phyloP scores from a whole-genome alignment of 2,888 invertebrate species.

The Marasmarcha lunaedactyla region DNA sequence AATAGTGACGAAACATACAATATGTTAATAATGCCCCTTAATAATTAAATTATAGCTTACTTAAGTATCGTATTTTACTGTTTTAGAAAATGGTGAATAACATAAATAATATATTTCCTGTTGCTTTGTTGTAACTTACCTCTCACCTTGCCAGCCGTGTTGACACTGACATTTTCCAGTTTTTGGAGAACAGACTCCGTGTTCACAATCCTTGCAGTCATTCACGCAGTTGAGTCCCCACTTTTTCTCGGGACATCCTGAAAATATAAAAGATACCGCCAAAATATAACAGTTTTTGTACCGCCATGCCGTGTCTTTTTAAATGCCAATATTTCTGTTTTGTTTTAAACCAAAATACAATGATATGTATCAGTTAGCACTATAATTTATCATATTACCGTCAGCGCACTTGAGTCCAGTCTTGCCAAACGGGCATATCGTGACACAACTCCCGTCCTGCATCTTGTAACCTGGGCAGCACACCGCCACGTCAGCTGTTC shows the following conservation, averaged over 20 bases:
- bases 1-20: too few species aligned
- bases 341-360: too few species aligned
- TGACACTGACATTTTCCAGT: conserved; percentile 76
- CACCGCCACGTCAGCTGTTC: conserved; percentile 74
- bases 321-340: background rate
- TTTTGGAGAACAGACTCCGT: conserved; percentile 73
- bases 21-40: too few species aligned
- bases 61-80: too few species aligned
- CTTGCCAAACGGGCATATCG: conserved; percentile 74
- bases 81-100: too few species aligned
- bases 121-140: conserved; percentile 72
- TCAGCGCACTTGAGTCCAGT: conserved; percentile 71
- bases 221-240: conserved; percentile 83
- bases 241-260: conserved; percentile 75
- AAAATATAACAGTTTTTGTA: too few species aligned
- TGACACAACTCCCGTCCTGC: conserved; percentile 72
- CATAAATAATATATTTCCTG: too few species aligned
- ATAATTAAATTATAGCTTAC: too few species aligned
- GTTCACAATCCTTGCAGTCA: conserved; percentile 73
- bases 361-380: too few species aligned
- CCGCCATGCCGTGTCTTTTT: too few species aligned
- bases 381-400: too few species aligned
- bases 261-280: too few species aligned
- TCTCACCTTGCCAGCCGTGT: conserved; percentile 76
- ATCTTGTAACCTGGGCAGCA: conserved; percentile 83